These are phyloP conservation scores for Hemiprocne comata DNA, from an alignment of 2,113 vertebrate genomes.

Conservation along the genomic window DNA sequence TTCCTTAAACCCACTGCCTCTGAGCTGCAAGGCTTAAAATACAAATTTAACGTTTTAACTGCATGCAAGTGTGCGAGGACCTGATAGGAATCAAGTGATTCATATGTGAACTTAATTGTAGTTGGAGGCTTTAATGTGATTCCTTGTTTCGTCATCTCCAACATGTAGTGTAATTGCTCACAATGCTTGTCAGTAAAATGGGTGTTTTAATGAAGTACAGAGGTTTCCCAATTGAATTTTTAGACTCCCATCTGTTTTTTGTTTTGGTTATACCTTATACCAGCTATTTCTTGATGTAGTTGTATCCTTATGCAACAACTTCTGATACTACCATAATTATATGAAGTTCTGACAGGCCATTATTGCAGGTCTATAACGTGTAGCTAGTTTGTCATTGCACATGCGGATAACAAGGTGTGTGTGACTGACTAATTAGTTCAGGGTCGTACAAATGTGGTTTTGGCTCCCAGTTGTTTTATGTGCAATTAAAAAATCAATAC, in stretches of 20 bases:
- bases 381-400: background rate
- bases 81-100: background rate
- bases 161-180: background rate
- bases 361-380: background rate
- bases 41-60: background rate
- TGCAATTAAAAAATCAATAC: background rate
- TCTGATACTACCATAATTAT: background rate
- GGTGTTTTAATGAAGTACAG: background rate
- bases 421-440: background rate
- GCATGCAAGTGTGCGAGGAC: background rate
- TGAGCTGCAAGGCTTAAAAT: background rate
- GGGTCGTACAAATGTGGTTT: background rate
- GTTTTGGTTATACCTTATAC: background rate
- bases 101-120: background rate
- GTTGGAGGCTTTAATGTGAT: rapidly evolving
- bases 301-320: background rate
- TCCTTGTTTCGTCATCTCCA: background rate
- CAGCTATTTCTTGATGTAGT: background rate
- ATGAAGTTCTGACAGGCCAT: background rate
- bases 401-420: background rate
- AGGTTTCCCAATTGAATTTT: background rate
- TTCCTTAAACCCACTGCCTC: background rate
- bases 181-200: background rate
- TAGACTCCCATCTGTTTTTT: background rate
- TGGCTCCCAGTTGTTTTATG: background rate